These are phyloP conservation scores for Myotis yumanensis DNA, from an alignment of 2,113 vertebrate species.

Conservation along the genomic window DNA sequence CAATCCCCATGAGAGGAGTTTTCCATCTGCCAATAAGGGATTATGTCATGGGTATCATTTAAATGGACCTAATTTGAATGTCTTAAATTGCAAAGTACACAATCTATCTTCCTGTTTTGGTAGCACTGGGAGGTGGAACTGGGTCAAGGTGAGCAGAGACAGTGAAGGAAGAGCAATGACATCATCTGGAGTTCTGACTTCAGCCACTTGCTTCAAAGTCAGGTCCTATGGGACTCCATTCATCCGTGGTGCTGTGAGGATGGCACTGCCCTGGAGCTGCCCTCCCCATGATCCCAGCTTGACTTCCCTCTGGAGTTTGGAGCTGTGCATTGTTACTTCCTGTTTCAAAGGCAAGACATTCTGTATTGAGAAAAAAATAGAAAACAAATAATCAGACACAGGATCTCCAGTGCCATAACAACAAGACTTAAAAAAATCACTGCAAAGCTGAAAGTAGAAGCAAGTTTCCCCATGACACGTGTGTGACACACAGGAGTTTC, in stretches of 20 bases:
- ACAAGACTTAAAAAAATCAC: neutral
- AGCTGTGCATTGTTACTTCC: neutral
- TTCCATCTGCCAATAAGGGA: neutral
- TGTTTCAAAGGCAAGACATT: neutral
- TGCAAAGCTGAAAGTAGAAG: neutral
- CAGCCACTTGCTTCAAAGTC: neutral
- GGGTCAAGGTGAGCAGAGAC: neutral
- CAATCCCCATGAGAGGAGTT: fast-evolving
- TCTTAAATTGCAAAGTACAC: neutral
- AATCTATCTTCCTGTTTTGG: neutral
- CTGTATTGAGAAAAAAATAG: neutral
- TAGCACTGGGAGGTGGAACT: fast-evolving
- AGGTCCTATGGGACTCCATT: fast-evolving
- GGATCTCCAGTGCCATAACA: neutral
- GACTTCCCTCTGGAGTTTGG: neutral
- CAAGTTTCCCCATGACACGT: fast-evolving
- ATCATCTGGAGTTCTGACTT: neutral
- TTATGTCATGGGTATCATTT: neutral
- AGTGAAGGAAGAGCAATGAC: neutral
- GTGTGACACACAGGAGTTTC: neutral
- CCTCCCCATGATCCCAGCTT: neutral
- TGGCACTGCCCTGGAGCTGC: neutral
- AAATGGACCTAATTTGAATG: neutral
- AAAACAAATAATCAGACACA: neutral
- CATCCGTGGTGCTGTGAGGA: fast-evolving